Evolutionary conservation across 2,113 vertebrate species (phyloP).

Genomic region (Otolemur garnettii): DNA sequence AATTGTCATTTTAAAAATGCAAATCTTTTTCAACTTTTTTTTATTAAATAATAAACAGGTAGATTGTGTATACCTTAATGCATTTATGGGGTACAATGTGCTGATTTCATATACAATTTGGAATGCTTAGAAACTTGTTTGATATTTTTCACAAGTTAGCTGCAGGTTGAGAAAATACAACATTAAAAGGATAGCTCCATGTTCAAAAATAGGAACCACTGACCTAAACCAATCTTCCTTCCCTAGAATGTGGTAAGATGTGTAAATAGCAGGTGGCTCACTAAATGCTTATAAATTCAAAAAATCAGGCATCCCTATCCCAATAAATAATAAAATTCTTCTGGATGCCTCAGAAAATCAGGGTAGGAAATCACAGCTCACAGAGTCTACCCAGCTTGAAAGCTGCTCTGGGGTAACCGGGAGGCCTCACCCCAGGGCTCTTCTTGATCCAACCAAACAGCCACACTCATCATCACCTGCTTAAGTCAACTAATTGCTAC

Average conservation of each 20-base stretch:
- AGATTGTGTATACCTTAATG: too few species aligned
- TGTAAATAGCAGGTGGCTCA: background rate
- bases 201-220: background rate
- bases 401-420: slow-evolving; percentile 77
- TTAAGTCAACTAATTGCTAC: slow-evolving; percentile 84
- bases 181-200: background rate
- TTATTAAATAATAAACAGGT: too few species aligned
- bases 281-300: slow-evolving; percentile 24
- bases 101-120: too few species aligned
- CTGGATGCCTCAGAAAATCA: slow-evolving; percentile 8
- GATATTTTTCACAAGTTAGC: background rate
- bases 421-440: slow-evolving; percentile 69
- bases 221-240: background rate
- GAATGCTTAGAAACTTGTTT: slow-evolving; percentile 16
- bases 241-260: background rate
- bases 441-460: slow-evolving; percentile 84
- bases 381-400: slow-evolving; percentile 67
- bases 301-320: background rate
- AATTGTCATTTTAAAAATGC: background rate
- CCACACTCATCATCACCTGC: slow-evolving; percentile 87
- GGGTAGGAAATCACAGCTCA: background rate
- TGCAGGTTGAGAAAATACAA: background rate
- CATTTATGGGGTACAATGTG: too few species aligned
- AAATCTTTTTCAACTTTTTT: background rate
- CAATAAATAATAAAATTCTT: too few species aligned